Evolutionary conservation across 2,888 invertebrate species (phyloP).

Genomic region (Macropis europaea): DNA sequence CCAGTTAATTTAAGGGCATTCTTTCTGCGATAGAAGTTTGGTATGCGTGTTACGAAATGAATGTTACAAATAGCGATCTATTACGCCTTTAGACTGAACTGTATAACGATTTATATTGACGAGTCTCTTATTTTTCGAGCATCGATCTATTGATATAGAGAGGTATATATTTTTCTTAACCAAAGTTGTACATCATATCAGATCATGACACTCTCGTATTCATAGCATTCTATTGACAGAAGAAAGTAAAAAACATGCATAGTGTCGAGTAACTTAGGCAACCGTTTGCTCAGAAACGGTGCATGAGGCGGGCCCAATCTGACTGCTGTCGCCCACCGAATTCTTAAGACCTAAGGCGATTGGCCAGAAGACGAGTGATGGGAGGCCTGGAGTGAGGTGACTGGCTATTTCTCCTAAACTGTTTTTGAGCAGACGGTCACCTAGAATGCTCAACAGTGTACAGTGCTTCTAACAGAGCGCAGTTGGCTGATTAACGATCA

Average conservation of each 20-base stretch:
- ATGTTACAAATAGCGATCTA: constrained; percentile 24
- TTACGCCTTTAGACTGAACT: constrained; percentile 60
- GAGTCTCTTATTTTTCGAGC: constrained; percentile 45
- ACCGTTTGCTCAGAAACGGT: too few species aligned
- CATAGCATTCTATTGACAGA: constrained; percentile 11
- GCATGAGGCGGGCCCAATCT: too few species aligned
- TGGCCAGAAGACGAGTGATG: too few species aligned
- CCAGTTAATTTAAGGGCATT: constrained; percentile 5
- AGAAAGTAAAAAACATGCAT: constrained; percentile 10
- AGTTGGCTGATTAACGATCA: constrained; percentile 58
- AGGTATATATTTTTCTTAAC: constrained; percentile 67
- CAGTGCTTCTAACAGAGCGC: constrained; percentile 38
- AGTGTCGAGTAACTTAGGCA: too few species aligned
- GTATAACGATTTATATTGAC: constrained; percentile 35
- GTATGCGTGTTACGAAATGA: constrained; percentile 14
- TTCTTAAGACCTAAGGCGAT: too few species aligned
- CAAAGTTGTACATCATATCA: constrained; percentile 64
- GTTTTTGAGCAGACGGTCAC: too few species aligned
- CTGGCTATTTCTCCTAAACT: too few species aligned
- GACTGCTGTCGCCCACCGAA: too few species aligned
- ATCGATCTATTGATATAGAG: constrained; percentile 21
- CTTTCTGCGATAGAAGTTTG: constrained; percentile 5
- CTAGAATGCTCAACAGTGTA: too few species aligned
- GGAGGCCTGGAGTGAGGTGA: too few species aligned
- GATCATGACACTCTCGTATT: constrained; percentile 41